Evolutionary conservation across 64 coral and sea anemone species (phyloP), one percentile per base, ranked within the genome.

Genomic region (Trachythela sp.): DNA sequence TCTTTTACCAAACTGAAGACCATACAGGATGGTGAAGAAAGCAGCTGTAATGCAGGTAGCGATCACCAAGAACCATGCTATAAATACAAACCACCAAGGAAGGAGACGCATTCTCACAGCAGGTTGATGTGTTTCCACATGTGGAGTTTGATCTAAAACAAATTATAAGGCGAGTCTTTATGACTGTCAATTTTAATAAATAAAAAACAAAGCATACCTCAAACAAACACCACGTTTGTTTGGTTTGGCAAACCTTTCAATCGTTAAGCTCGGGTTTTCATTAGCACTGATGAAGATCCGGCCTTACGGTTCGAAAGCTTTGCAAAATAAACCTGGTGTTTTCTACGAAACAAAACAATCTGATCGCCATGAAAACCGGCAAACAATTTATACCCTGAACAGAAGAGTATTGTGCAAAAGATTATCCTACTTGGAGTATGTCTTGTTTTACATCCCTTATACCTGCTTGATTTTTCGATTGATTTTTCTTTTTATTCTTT

Each of bases 71-170:
- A 90, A 84, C 96, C 96, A 99, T 0, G 70, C 96, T 18, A 95
- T 77, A 42, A 91, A 93, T 18, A 99, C 91, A 76, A 97, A 99
- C 96, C 96, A 99, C 96, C 96, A 99, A 0, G 96, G 96, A 9
- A 99, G 88, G 29, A 94, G 36, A 48, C 84, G 86, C 86, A 84
- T 64, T 64, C 56, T 59, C 54, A 15, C 48, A 49, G 15, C 18
- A 59, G 54, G 9, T 22, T 13, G 7, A 24, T 27, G 56, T 27
- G 17, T 64, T 18, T 64, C 56, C 4, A 64, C 56, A n/a, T 64
- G 20, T n/a, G 56, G 56, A 64, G 26, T 27, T 64, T 64, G 18
- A 64, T 22, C 56, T 64, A 64, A 27, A 27, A 27, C 56, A 64
- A 64, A 0, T 64, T 18, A 27, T 64, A 64, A 45, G 42, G 11